Base-by-base conservation (phyloP, 1,140 invertebrate species). In the Cyrtorhinus lividipennis region DNA sequence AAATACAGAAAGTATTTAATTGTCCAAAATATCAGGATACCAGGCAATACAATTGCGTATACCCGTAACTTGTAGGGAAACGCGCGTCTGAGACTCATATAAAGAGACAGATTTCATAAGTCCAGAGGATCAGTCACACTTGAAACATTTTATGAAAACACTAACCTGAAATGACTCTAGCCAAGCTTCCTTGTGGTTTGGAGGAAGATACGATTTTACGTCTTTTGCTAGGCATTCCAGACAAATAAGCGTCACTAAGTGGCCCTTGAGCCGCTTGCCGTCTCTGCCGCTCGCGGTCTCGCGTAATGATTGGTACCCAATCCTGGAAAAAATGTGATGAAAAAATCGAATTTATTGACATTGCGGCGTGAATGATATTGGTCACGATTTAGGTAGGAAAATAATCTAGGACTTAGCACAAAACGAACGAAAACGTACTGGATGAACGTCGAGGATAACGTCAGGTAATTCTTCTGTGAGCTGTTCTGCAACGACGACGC, bases 201-300 rank as follows among this genome's bases (percentile, higher is more conserved):
- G 62, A 48, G 27, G 61, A 66, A 2, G 67, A 67, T 1, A 85
- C 80, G 61, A 89, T 73, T 73, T 88, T 88, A 66, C 88, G 80
- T 18, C 88, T 77, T 73, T 91, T 92, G 44, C 81, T 82, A 12
- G 89, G 87, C 80, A 91, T 81, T 8, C 85, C 84, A 22, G 82
- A 81, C 30, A 91, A 74, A 71, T 92, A 92, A n/a, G 86, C 86
- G 74, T 91, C 88, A 66, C 87, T 89, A 66, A 86, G 84, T 5
- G 83, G 81, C 2, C 74, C 67, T 61, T 80, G 75, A 8, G 73
- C 69, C 24, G 71, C 71, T 63, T 79, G 80, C 65, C 81, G 74
- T 67, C 83, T 73, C 67, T 87, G 85, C 46, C 80, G 75, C 65
- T 83, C 78, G 24, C 81, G 73, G 71, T 92, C 88, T 20, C 81